A percentile compares a stretch with the other conserved stretches of the same genome.
Evolutionary conservation across 1,140 invertebrate genomes (phyloP).

Genomic region (Planococcus citri): DNA sequence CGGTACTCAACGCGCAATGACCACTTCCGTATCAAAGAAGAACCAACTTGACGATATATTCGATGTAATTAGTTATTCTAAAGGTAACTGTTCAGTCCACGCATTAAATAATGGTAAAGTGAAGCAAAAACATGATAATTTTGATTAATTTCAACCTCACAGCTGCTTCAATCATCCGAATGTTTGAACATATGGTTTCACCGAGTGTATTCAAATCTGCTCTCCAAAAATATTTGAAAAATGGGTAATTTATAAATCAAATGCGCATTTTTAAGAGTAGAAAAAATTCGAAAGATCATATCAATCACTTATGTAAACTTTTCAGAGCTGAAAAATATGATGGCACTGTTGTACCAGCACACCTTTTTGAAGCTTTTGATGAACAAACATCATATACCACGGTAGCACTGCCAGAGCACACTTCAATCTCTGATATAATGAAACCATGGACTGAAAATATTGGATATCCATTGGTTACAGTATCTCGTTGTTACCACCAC

Average conservation of each 20-base stretch:
- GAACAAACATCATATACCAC: not conserved
- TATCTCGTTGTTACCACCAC: constrained; percentile 45
- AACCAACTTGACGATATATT: constrained; percentile 89
- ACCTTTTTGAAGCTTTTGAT: not conserved
- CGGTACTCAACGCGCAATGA: constrained; percentile 62
- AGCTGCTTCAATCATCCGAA: constrained; percentile 51
- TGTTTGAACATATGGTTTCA: constrained; percentile 59
- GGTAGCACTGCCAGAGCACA: not conserved
- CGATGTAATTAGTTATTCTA: constrained; percentile 81
- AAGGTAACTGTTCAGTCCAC: no score
- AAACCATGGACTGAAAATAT: constrained; percentile 52
- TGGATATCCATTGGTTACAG: constrained; percentile 56
- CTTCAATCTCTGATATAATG: not conserved
- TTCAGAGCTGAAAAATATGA: no score
- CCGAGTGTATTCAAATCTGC: constrained; percentile 43
- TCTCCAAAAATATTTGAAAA: not conserved
- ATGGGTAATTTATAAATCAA: no score
- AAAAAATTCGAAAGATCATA: no score
- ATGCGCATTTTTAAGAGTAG: not conserved
- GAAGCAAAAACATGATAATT: no score
- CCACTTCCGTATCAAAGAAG: constrained; percentile 68
- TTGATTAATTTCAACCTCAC: no score
- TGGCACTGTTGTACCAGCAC: not conserved
- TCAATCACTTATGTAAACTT: no score
- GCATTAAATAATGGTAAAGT: no score